Conservation (phyloP, 2,797 vertebrate species). For the Gymnoscopelus microlampas region DNA sequence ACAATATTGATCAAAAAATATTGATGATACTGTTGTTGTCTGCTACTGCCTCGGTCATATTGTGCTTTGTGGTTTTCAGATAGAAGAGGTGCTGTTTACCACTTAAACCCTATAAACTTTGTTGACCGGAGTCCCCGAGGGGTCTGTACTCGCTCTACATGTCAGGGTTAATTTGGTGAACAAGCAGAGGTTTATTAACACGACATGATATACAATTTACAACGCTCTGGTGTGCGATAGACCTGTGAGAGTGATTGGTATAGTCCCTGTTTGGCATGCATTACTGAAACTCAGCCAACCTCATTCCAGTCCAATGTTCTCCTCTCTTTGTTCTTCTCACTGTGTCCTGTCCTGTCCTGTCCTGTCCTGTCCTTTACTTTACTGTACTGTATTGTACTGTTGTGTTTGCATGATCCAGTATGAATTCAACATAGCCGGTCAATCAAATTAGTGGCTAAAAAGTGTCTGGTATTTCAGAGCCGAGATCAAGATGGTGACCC, state of each 20-base stretch:
- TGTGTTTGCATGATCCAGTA: constrained; percentile 41
- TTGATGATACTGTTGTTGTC: neutral
- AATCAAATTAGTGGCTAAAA: constrained; percentile 25
- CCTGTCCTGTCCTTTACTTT: neutral
- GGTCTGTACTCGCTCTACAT: no score
- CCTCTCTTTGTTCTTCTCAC: constrained; percentile 23
- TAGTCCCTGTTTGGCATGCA: constrained; percentile 37
- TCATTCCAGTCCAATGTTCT: constrained; percentile 18
- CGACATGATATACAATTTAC: constrained; percentile 44
- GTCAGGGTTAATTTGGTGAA: no score
- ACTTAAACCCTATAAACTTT: neutral
- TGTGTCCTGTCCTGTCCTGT: constrained; percentile 8
- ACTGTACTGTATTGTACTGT: neutral
- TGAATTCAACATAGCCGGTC: constrained; percentile 21
- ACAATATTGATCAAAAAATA: constrained; percentile 15
- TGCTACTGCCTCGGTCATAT: constrained; percentile 5
- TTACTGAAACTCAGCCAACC: constrained; percentile 75
- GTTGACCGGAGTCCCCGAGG: no score
- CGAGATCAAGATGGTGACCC: constrained; percentile 82
- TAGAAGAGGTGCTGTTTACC: neutral
- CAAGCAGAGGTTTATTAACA: neutral
- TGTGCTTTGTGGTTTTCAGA: constrained; percentile 37
- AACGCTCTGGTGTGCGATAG: constrained; percentile 11
- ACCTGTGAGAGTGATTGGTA: constrained; percentile 20
- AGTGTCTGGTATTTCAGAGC: constrained; percentile 72